phyloP scores from a whole-genome alignment of 2,113 vertebrate genomes.

The Athene cunicularia region DNA sequence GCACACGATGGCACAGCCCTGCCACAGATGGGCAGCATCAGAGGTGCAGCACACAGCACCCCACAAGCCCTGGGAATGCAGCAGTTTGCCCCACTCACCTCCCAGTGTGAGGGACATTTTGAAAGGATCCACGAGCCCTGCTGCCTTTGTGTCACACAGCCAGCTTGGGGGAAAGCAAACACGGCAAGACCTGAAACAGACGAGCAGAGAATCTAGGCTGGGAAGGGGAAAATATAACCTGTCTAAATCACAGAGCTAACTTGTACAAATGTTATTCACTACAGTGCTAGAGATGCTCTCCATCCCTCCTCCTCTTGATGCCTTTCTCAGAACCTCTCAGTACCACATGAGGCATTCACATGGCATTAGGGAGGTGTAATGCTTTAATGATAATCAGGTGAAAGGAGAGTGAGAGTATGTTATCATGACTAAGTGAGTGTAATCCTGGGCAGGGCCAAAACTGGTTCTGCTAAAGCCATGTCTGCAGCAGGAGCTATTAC shows the following conservation, averaged over 20 bases:
- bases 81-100: neutral
- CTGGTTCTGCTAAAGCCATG: neutral
- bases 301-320: neutral
- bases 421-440: neutral
- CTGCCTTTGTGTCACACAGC: neutral
- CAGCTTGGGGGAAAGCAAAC: neutral
- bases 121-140: neutral
- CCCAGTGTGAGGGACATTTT: neutral
- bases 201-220: neutral
- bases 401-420: neutral
- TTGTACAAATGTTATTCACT: neutral
- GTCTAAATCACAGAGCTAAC: neutral
- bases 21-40: neutral
- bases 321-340: neutral
- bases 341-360: rapidly evolving
- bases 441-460: neutral
- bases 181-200: neutral
- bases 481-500: neutral
- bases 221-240: neutral
- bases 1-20: neutral
- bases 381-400: neutral
- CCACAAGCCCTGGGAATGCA: neutral
- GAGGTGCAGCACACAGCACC: neutral
- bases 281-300: neutral
- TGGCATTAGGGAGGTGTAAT: too few species aligned